phyloP scores from a whole-genome alignment of 1,140 invertebrate genomes.

The Bradynema listronoti region DNA sequence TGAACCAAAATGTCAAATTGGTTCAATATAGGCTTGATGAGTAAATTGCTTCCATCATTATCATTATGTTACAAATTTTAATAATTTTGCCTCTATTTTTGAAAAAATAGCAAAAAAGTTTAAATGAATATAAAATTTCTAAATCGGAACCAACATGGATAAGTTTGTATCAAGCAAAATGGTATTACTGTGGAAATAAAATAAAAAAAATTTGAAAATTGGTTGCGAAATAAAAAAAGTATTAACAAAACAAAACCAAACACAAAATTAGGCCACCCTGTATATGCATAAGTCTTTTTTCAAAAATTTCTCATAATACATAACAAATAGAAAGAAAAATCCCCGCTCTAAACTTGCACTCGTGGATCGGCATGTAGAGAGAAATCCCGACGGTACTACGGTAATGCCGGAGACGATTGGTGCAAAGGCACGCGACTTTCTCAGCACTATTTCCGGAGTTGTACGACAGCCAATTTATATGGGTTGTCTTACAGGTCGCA shows the following conservation, averaged over 20 bases:
- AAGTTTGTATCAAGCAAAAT: too few relatives aligned
- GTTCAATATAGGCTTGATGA: too few relatives aligned
- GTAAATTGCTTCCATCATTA: too few relatives aligned
- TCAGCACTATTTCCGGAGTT: constrained; percentile 29
- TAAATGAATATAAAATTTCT: too few relatives aligned
- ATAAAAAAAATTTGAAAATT: too few relatives aligned
- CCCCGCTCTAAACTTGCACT: constrained; percentile 26
- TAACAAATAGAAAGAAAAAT: constrained; percentile 5
- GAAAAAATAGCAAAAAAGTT: too few relatives aligned
- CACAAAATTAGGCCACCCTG: not conserved
- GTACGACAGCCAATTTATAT: constrained; percentile 42
- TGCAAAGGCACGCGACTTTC: constrained; percentile 32
- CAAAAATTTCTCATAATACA: not conserved
- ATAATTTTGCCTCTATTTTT: too few relatives aligned
- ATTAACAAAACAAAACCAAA: not conserved
- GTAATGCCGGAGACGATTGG: constrained; percentile 19
- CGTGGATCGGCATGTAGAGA: constrained; percentile 48
- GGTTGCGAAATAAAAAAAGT: too few relatives aligned
- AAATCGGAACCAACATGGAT: too few relatives aligned
- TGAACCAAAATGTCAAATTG: too few relatives aligned
- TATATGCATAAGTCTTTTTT: not conserved
- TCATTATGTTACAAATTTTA: too few relatives aligned
- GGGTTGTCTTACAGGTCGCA: constrained; percentile 44
- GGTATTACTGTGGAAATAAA: too few relatives aligned
- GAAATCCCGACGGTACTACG: constrained; percentile 21